Evolutionary conservation across 2,888 invertebrate genomes (phyloP).

Genomic region (Drosophila testacea): DNA sequence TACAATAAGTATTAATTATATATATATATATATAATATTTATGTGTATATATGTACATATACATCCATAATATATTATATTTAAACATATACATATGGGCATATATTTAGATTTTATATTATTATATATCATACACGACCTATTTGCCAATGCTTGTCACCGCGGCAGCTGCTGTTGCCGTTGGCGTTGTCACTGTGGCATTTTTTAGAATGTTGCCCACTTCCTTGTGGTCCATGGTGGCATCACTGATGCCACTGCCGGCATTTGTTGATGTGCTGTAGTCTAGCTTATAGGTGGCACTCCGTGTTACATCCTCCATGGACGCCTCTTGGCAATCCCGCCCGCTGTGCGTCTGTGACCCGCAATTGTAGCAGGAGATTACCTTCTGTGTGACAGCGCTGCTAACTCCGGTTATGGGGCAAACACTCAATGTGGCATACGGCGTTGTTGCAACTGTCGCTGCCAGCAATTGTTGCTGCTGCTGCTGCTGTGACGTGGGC

Average conservation of each 20-base stretch:
- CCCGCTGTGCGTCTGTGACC: conserved; percentile 92
- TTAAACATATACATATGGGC: conserved; percentile 23
- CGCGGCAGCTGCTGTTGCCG: conserved; percentile 53
- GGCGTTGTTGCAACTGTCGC: conserved; percentile 83
- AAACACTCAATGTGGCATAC: conserved; percentile 76
- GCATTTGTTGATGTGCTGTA: conserved; percentile 82
- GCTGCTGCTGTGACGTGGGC: conserved; percentile 56
- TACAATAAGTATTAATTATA: conserved; percentile 61
- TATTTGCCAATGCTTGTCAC: conserved; percentile 67
- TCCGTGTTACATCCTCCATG: conserved; percentile 95
- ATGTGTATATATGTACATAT: conserved; percentile 21
- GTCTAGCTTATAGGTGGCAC: conserved; percentile 89
- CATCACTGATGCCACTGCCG: conserved; percentile 34
- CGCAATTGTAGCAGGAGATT: conserved; percentile 95
- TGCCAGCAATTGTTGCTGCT: conserved; percentile 80
- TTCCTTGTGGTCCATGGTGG: conserved; percentile 52
- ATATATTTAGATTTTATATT: conserved; percentile 20
- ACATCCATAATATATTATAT: conserved; percentile 29
- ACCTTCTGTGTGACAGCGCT: conserved; percentile 67
- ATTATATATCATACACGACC: conserved; percentile 29
- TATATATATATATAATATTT: conserved; percentile 37
- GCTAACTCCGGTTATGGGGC: conserved; percentile 66
- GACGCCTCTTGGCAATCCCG: conserved; percentile 95
- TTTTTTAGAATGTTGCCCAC: conserved; percentile 50
- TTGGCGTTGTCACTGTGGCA: conserved; percentile 54